phyloP scores from a whole-genome alignment of 2,888 invertebrate genomes.

The Eristalis tenax region DNA sequence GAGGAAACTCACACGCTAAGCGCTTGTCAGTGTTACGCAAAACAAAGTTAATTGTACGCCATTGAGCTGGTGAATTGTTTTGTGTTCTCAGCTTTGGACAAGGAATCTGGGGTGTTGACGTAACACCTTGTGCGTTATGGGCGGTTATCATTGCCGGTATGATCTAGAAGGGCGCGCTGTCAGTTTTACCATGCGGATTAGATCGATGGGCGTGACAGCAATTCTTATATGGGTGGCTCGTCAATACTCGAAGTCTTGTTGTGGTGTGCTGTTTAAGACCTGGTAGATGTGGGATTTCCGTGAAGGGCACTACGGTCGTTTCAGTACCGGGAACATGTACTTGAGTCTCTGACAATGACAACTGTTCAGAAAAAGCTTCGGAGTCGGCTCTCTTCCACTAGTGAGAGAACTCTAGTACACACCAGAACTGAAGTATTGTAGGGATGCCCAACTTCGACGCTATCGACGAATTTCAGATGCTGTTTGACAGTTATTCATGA shows the following conservation, averaged over 20 bases:
- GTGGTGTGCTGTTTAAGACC: background rate
- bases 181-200: background rate
- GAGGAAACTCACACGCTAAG: background rate
- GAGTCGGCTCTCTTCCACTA: too few relatives aligned
- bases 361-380: too few relatives aligned
- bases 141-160: background rate
- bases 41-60: background rate
- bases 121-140: background rate
- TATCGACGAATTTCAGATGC: too few relatives aligned
- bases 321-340: too few relatives aligned
- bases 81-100: slow-evolving; percentile 6
- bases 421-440: too few relatives aligned
- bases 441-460: too few relatives aligned
- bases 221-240: background rate
- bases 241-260: background rate
- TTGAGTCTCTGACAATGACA: too few relatives aligned
- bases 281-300: background rate
- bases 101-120: background rate
- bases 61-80: background rate
- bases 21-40: background rate
- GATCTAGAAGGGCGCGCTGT: background rate
- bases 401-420: too few relatives aligned
- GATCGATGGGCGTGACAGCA: background rate
- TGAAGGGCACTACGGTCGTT: background rate
- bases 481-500: too few relatives aligned